Percentiles rank a stretch among this genome's conserved stretches.
Conservation (phyloP, 2,797 vertebrate species). For the Tenualosa ilisha region DNA sequence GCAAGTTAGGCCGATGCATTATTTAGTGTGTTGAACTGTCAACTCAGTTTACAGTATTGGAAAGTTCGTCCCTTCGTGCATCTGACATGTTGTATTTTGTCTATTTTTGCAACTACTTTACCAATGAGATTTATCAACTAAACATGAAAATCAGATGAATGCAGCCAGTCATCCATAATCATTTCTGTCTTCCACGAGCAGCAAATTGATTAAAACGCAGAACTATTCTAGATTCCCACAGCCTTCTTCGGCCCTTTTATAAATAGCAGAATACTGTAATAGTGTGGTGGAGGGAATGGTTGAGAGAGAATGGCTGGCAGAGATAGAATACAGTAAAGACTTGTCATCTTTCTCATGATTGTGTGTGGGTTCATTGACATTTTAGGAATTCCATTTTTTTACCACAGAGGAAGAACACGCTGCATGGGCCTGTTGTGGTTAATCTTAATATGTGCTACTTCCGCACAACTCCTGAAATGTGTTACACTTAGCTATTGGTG, state of each 20-base stretch:
- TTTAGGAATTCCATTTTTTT: constrained; percentile 71
- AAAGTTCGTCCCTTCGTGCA: constrained; percentile 14
- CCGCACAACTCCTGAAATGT: neutral
- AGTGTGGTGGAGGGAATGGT: neutral
- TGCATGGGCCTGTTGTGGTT: neutral
- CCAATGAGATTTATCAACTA: neutral
- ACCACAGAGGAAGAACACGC: constrained; percentile 47
- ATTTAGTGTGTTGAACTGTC: constrained; percentile 24
- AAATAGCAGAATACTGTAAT: neutral
- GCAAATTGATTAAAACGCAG: too few relatives aligned
- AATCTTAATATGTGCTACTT: neutral
- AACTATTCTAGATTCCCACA: neutral
- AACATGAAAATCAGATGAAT: neutral
- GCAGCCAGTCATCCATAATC: neutral
- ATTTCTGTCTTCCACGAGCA: too few relatives aligned
- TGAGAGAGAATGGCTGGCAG: neutral
- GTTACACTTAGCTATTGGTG: neutral
- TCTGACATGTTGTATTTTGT: neutral
- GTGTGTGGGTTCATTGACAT: constrained; percentile 73
- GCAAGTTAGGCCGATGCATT: neutral
- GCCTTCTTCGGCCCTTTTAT: too few relatives aligned
- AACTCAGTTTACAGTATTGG: constrained; percentile 21
- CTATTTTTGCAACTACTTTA: neutral
- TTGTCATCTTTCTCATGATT: constrained; percentile 66
- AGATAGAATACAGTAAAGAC: neutral